Conservation (phyloP, 2,888 invertebrate species). For the Eumerus sabulonum region DNA sequence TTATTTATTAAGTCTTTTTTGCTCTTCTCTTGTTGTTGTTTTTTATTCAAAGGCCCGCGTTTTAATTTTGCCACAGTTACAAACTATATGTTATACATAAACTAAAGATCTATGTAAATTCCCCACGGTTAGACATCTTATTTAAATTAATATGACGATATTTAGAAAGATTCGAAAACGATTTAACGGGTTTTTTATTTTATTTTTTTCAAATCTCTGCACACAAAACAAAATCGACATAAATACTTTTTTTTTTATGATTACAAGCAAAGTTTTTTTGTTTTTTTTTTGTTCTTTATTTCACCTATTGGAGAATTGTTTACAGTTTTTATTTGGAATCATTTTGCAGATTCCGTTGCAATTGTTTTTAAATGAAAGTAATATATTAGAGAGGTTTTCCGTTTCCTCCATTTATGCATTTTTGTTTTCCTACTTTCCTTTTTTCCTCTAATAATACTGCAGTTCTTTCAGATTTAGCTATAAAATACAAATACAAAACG, state of each 20-base stretch:
- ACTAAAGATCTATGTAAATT: neutral
- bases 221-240: conserved; percentile 65
- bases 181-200: conserved; percentile 41
- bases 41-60: conserved; percentile 1
- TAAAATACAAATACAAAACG: conserved; percentile 22
- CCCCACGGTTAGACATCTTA: conserved; percentile 50
- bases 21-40: conserved; percentile 14
- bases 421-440: conserved; percentile 18
- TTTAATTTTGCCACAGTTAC: too few species aligned
- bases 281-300: conserved; percentile 30
- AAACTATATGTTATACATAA: too few species aligned
- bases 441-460: conserved; percentile 45
- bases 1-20: neutral
- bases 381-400: conserved; percentile 54
- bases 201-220: conserved; percentile 37
- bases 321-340: conserved; percentile 55
- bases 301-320: conserved; percentile 59
- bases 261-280: conserved; percentile 53
- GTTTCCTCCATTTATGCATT: conserved; percentile 66
- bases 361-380: conserved; percentile 59
- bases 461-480: conserved; percentile 49
- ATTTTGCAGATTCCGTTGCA: conserved; percentile 60
- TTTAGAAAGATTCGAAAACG: conserved; percentile 42
- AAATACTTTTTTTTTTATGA: conserved; percentile 61
- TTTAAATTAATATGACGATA: conserved; percentile 20